These are phyloP conservation scores for Chionodraco myersi DNA, from an alignment of 2,113 vertebrate species.

Conservation along the genomic window DNA sequence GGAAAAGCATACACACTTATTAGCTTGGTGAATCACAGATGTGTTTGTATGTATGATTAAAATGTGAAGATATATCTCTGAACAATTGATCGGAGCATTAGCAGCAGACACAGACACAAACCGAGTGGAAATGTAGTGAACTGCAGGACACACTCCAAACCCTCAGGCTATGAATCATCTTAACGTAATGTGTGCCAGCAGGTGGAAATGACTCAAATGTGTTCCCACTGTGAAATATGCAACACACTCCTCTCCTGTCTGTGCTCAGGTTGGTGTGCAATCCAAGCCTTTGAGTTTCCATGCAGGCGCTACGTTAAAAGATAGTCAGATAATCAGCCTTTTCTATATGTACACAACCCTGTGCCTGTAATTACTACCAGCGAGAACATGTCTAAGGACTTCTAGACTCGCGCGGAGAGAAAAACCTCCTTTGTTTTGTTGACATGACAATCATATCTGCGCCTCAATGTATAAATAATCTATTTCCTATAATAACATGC, in stretches of 20 bases:
- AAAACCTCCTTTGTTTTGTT: neutral
- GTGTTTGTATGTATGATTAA: slow-evolving; percentile 37
- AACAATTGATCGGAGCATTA: slow-evolving; percentile 37
- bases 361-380: slow-evolving; percentile 5
- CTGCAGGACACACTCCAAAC: slow-evolving; percentile 61
- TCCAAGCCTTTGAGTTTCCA: slow-evolving; percentile 59
- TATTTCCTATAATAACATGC: neutral
- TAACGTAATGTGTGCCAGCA: slow-evolving; percentile 72
- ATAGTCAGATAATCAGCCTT: slow-evolving; percentile 42
- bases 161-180: slow-evolving; percentile 72
- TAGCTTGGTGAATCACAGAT: slow-evolving; percentile 25
- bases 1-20: slow-evolving; percentile 6
- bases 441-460: neutral
- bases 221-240: slow-evolving; percentile 73
- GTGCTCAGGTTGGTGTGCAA: slow-evolving; percentile 56
- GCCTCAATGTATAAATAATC: slow-evolving; percentile 16
- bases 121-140: slow-evolving; percentile 50
- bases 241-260: slow-evolving; percentile 36
- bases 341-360: slow-evolving; percentile 46
- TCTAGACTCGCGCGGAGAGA: neutral
- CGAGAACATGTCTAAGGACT: slow-evolving; percentile 22
- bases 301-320: slow-evolving; percentile 52
- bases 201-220: slow-evolving; percentile 77
- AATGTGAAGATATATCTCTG: slow-evolving; percentile 29
- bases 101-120: slow-evolving; percentile 38